Percentiles rank a stretch among this genome's conserved stretches.
phyloP scores from a whole-genome alignment of 1,140 invertebrate genomes.

The Aphelenchoides fujianensis region DNA sequence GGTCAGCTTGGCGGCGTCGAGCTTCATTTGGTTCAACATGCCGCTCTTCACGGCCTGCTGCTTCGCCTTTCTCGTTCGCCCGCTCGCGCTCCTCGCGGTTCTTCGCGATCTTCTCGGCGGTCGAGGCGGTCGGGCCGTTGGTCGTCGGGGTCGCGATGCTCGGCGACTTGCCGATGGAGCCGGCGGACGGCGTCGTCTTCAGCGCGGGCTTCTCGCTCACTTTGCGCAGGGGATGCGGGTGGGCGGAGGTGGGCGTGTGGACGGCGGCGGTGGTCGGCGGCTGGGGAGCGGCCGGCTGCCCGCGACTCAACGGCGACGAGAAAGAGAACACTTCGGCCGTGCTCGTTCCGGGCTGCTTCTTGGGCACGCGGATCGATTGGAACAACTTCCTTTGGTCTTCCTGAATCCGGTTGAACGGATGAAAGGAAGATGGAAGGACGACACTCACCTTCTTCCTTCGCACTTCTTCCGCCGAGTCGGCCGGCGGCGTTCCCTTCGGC shows the following conservation, averaged over 20 bases:
- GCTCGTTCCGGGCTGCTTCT: neutral
- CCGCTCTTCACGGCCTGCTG: neutral
- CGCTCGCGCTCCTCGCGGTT: neutral
- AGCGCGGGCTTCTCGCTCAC: neutral
- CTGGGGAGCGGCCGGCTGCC: neutral
- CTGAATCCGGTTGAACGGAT: neutral
- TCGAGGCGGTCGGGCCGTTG: neutral
- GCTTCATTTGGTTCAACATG: neutral
- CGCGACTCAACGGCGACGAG: constrained; percentile 15
- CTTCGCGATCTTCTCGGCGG: neutral
- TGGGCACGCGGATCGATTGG: constrained; percentile 10
- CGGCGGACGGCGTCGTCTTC: neutral
- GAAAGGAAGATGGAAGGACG: too few relatives aligned
- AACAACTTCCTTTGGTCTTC: constrained; percentile 15
- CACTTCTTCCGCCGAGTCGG: neutral
- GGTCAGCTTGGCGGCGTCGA: neutral
- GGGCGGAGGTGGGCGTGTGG: neutral
- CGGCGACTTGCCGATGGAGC: neutral
- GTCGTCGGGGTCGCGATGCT: neutral
- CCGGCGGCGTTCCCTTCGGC: neutral
- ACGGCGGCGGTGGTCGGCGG: too few relatives aligned
- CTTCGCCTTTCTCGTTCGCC: neutral
- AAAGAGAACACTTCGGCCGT: constrained; percentile 3
- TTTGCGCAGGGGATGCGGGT: neutral
- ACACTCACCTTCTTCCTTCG: neutral